Evolutionary conservation across 2,797 vertebrate genomes (phyloP), one percentile per base, ranked within the genome.

Genomic region (Podarcis lilfordi): DNA sequence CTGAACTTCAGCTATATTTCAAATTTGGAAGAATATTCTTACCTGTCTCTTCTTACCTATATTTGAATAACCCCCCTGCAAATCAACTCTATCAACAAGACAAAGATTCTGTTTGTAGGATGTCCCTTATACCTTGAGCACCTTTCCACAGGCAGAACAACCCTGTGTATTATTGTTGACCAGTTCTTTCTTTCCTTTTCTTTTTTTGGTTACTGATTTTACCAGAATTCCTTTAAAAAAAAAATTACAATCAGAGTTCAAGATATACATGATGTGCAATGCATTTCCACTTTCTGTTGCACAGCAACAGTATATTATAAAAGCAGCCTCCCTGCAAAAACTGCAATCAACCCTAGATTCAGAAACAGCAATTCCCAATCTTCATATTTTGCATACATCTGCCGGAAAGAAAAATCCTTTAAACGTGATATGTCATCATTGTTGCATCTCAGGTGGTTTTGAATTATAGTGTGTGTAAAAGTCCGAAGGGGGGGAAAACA

Each of bases 271-370:
- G 94, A 94, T 5, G 92, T 95, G 95, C 88, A 95, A 94, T 95
- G 93, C 92, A 94, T 95, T 93, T 94, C 90, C 84, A 94, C 92
- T 88, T 93, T 91, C 95, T 1, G 92, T 95, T 93, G 93, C 93
- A 93, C 93, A 93, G 93, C 95, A 96, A 94, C 96, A 95, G 95
- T 96, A 97, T 94, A 77, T 95, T 95, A 92, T 90, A 94, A 94
- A 96, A 96, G 92, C 95, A 96, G 91, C 90, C 94, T 95, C 93
- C 88, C 88, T 94, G 71, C 86, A 92, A 93, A 78, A 92, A 94
- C 68, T 90, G 81, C 90, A 94, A 85, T 93, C 92, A 93, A 88
- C 35, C 66, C 40, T 89, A 81, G 84, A 55, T 85, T 72, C 91
- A 91, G 92, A 92, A 66, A 35, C 68, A 88, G 80, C 78, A 88